Conservation (phyloP, 2,888 invertebrate species). For the Pimpla rufipes region DNA sequence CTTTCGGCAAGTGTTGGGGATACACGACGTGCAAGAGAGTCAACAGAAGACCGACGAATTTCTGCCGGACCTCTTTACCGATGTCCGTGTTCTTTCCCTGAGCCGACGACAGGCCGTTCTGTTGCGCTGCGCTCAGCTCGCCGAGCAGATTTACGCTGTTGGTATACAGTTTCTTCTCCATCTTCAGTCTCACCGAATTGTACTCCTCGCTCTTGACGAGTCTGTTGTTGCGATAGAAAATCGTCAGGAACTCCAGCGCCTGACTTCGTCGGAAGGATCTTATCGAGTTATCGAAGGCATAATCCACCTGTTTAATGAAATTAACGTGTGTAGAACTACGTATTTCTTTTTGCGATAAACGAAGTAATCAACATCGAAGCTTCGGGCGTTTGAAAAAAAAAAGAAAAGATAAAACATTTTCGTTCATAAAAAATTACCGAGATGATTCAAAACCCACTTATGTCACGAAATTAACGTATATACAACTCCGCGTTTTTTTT, state of each 20-base stretch:
- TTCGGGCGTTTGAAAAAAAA: too few species aligned
- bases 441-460: too few species aligned
- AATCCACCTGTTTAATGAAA: constrained; percentile 82
- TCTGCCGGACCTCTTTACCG: constrained; percentile 86
- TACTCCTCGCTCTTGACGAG: constrained; percentile 85
- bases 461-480: too few species aligned
- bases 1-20: constrained; percentile 78
- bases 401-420: too few species aligned
- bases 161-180: constrained; percentile 86
- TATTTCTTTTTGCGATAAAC: too few species aligned
- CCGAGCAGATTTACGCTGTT: constrained; percentile 85
- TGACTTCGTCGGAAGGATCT: constrained; percentile 90
- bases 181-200: constrained; percentile 81
- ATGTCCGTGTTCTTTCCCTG: constrained; percentile 62
- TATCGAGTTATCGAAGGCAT: constrained; percentile 88
- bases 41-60: constrained; percentile 87
- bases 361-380: too few species aligned
- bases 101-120: constrained; percentile 74
- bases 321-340: background rate
- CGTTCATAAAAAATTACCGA: too few species aligned
- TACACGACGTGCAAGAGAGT: constrained; percentile 86
- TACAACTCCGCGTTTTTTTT: too few species aligned
- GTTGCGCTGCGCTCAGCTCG: constrained; percentile 78
- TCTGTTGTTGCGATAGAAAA: constrained; percentile 89
- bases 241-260: constrained; percentile 89